Conservation (phyloP, 2,113 vertebrate species). For the Ranitomeya variabilis region DNA sequence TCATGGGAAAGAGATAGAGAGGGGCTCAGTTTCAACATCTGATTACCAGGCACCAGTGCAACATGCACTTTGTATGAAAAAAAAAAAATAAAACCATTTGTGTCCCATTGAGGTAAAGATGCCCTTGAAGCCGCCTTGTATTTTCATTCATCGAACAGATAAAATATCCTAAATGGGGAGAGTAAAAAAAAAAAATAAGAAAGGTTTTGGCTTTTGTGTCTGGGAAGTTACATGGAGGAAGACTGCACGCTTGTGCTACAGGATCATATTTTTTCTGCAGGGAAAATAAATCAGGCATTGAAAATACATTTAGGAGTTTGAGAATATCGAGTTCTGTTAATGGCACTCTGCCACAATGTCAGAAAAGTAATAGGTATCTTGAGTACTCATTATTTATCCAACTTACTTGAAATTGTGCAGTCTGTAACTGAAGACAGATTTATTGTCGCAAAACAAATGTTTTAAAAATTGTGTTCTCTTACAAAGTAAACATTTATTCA, state of each 20-base stretch:
- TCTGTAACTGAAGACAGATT: constrained; percentile 56
- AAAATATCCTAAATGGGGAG: constrained; percentile 16
- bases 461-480: constrained; percentile 45
- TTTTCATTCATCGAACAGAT: constrained; percentile 29
- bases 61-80: constrained; percentile 56
- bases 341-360: constrained; percentile 56
- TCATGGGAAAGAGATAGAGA: constrained; percentile 61
- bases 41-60: constrained; percentile 62
- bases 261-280: constrained; percentile 31
- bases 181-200: not conserved
- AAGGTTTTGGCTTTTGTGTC: not conserved
- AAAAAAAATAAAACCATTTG: constrained; percentile 57
- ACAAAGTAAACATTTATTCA: constrained; percentile 50
- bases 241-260: constrained; percentile 24
- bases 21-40: constrained; percentile 65
- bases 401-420: constrained; percentile 56
- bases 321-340: constrained; percentile 58
- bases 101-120: constrained; percentile 35
- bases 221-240: constrained; percentile 25
- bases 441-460: constrained; percentile 52
- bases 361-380: constrained; percentile 57
- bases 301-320: constrained; percentile 55
- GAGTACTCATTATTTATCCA: constrained; percentile 58
- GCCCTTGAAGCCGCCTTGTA: constrained; percentile 22
- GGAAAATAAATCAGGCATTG: constrained; percentile 53